These are phyloP conservation scores for Caradrina clavipalpis DNA, from an alignment of 2,888 invertebrate genomes.

Conservation along the genomic window DNA sequence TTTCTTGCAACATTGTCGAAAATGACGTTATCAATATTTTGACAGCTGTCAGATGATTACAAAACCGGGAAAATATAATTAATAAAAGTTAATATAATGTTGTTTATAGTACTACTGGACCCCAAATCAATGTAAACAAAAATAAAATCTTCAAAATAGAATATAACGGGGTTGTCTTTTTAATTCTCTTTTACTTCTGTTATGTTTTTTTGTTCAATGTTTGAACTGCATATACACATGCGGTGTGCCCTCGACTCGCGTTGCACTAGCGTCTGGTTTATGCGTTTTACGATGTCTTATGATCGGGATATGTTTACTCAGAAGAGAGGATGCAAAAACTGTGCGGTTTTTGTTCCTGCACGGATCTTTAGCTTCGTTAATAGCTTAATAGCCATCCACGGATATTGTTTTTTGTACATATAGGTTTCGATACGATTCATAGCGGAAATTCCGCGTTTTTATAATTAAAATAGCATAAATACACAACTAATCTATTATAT, in stretches of 20 bases:
- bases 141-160: too few relatives aligned
- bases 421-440: constrained; percentile 8
- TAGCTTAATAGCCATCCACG: constrained; percentile 32
- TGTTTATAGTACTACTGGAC: too few relatives aligned
- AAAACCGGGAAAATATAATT: neutral
- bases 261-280: constrained; percentile 48
- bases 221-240: constrained; percentile 40
- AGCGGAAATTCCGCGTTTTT: constrained; percentile 28
- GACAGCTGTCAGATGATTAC: neutral
- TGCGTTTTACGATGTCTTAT: constrained; percentile 47
- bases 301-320: constrained; percentile 53
- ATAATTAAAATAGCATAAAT: constrained; percentile 15
- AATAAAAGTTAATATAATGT: too few relatives aligned
- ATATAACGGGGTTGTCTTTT: neutral
- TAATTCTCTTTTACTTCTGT: constrained; percentile 37
- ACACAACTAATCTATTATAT: neutral
- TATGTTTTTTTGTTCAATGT: neutral
- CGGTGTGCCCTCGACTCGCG: constrained; percentile 43
- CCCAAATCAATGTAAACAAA: too few relatives aligned
- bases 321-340: constrained; percentile 55
- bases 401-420: constrained; percentile 37
- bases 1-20: neutral
- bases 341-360: constrained; percentile 47
- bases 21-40: neutral
- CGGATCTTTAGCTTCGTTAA: constrained; percentile 41